Base-by-base conservation (phyloP, 2,888 invertebrate species). In the Perdita meconis region DNA sequence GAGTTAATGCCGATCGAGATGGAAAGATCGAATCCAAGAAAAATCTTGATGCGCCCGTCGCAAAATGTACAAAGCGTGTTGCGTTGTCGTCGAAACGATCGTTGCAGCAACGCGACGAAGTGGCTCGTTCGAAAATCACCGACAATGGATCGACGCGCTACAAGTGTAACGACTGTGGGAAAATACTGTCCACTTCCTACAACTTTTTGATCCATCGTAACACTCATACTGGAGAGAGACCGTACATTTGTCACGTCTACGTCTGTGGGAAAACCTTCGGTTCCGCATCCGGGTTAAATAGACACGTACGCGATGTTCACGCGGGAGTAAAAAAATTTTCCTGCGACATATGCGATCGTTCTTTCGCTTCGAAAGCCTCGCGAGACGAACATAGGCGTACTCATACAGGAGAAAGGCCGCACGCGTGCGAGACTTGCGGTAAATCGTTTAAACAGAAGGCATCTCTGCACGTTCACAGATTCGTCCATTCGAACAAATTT, bases 181-280 rank as follows among this genome's bases (percentile, higher is more conserved):
- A 94, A 88, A 93, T 92, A 68, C 89, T 95, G n/a, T 93, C 94
- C 77, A 94, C 95, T 0, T 89, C 94, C 4, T 95, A 95, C 89
- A 95, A 89, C 72, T 86, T 89, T 16, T 34, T 84, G 13, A 77
- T 74, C 13, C 89, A 90, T 66, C 77, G 74, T 1, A 83, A 84
- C 13, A 88, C 82, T n/a, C 91, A 91, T 63, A 86, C 86, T 0
- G 84, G 85, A 4, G 87, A 89, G 40, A 85, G 84, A 26, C 89
- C 89, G 0, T 89, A 86, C 61, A 78, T 74, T 0, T 92, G 92
- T 78, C 76, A 81, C 4, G 61, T 86, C 2, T 93, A 81, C 4
- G 61, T 86, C 2, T 93, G 93, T 78, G 87, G 86, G 4, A 92
- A 92, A 72, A 81, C 83, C 22, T 92, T 92, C 65, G 87, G 87